Percentiles rank a stretch among this genome's conserved stretches.
Conservation (phyloP, 2,888 invertebrate species). For the Drosophila borborema region DNA sequence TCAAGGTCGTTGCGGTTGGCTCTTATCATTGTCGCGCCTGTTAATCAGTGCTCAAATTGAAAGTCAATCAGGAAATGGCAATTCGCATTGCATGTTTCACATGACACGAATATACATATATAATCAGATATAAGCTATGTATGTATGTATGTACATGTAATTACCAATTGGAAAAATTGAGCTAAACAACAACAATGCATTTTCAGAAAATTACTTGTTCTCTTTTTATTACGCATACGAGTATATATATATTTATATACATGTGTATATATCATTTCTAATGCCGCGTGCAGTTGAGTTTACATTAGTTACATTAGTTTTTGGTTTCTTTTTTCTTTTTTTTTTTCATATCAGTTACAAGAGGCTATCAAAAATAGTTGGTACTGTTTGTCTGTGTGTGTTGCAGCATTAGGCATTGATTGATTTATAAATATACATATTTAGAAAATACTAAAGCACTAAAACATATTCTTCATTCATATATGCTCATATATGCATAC, state of each 20-base stretch:
- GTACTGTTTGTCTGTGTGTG: constrained; percentile 1
- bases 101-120: constrained; percentile 34
- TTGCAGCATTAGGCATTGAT: constrained; percentile 27
- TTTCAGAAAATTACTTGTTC: constrained; percentile 5
- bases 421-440: constrained; percentile 48
- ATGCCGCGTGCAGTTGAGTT: constrained; percentile 26
- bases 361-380: constrained; percentile 68
- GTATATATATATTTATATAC: constrained; percentile 16
- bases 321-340: constrained; percentile 18
- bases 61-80: constrained; percentile 28
- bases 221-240: constrained; percentile 37
- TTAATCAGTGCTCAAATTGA: constrained; percentile 22
- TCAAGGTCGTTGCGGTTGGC: constrained; percentile 5
- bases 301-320: constrained; percentile 1
- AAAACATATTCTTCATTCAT: neutral
- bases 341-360: constrained; percentile 31
- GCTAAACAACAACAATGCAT: constrained; percentile 5
- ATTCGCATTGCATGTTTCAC: constrained; percentile 43
- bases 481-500: constrained; percentile 2
- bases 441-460: constrained; percentile 57
- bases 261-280: neutral
- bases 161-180: neutral
- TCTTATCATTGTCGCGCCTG: constrained; percentile 24
- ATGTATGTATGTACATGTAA: neutral
- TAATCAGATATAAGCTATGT: constrained; percentile 8